Evolutionary conservation across 1,140 invertebrate genomes (phyloP).

Genomic region (Ceratina calcarata): DNA sequence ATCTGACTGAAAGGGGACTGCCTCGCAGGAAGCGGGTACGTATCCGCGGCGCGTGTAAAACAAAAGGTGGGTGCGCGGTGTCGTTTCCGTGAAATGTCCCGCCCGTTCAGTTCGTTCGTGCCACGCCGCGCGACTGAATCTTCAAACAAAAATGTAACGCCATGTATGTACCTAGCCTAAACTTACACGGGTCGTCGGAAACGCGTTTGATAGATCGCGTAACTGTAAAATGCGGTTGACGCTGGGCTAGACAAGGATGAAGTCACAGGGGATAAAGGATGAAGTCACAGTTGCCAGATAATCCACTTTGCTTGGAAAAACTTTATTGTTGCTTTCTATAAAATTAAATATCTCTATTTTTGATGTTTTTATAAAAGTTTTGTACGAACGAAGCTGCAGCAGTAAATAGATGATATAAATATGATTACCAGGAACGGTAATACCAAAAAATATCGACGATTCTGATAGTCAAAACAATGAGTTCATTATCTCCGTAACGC

Average conservation of each 20-base stretch:
- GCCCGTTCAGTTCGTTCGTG: background rate
- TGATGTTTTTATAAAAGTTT: too few relatives aligned
- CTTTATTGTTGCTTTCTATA: too few relatives aligned
- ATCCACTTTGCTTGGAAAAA: too few relatives aligned
- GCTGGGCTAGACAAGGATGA: too few relatives aligned
- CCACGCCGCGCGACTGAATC: background rate
- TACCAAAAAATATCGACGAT: too few relatives aligned
- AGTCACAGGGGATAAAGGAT: background rate
- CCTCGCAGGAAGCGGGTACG: constrained; percentile 52
- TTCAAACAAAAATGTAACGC: constrained; percentile 4
- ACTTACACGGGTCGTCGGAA: background rate
- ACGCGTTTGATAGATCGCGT: background rate
- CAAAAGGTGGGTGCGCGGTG: constrained; percentile 30
- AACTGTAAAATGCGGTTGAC: background rate
- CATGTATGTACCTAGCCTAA: background rate
- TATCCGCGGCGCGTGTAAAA: constrained; percentile 47
- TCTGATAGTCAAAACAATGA: background rate
- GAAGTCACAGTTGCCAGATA: background rate
- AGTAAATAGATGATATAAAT: too few relatives aligned
- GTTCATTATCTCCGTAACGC: background rate
- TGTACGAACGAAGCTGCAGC: too few relatives aligned
- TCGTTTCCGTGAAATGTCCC: constrained; percentile 44
- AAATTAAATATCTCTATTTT: too few relatives aligned
- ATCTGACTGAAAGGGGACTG: constrained; percentile 47
- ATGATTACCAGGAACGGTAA: too few relatives aligned